phyloP scores from a whole-genome alignment of 2,888 invertebrate species.

The Julus scanicus region DNA sequence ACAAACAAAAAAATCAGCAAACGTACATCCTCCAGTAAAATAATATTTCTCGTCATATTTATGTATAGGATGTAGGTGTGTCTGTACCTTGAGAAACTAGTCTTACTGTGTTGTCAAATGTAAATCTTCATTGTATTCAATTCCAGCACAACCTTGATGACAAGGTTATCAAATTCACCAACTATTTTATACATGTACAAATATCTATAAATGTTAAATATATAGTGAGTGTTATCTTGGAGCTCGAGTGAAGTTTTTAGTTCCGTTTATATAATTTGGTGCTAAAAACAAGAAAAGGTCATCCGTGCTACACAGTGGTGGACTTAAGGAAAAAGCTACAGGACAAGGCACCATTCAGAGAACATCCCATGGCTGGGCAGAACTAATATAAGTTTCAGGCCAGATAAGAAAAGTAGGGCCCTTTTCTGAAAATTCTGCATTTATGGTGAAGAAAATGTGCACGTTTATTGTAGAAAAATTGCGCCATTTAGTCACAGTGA shows the following conservation, averaged over 20 bases:
- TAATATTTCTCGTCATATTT: too few relatives aligned
- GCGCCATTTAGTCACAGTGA: too few relatives aligned
- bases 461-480: too few relatives aligned
- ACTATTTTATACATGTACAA: background rate
- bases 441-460: too few relatives aligned
- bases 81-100: background rate
- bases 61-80: background rate
- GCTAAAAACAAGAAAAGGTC: background rate
- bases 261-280: background rate
- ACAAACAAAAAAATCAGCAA: background rate
- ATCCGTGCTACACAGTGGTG: too few relatives aligned
- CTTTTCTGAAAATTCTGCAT: too few relatives aligned
- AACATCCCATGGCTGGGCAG: too few relatives aligned
- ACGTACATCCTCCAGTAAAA: background rate
- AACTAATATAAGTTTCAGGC: too few relatives aligned
- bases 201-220: background rate
- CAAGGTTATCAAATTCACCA: background rate
- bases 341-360: too few relatives aligned
- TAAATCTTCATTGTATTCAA: conserved; percentile 7
- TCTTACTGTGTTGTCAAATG: background rate
- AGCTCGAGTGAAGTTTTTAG: background rate
- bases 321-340: too few relatives aligned
- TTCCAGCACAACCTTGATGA: background rate
- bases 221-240: background rate
- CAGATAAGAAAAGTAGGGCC: too few relatives aligned